A percentile compares a stretch with the other conserved stretches of the same genome.
These are phyloP conservation scores for Meteorus cinctellus DNA, from an alignment of 2,888 invertebrate genomes.

Conservation along the genomic window DNA sequence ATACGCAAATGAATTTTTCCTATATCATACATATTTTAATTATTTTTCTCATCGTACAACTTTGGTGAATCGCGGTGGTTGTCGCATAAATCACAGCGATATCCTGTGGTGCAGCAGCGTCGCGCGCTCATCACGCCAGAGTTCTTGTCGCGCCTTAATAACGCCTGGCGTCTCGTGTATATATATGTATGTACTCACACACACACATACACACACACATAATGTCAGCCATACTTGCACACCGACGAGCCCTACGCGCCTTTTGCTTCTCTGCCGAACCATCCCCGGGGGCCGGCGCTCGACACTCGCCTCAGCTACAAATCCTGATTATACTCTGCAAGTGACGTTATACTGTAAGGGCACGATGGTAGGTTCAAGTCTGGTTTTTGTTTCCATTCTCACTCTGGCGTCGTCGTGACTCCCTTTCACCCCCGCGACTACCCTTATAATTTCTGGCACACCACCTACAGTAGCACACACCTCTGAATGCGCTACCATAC, in stretches of 20 bases:
- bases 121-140: conserved; percentile 71
- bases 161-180: conserved; percentile 65
- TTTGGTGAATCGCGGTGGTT: conserved; percentile 13
- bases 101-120: conserved; percentile 70
- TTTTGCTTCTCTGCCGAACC: conserved; percentile 47
- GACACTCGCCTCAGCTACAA: conserved; percentile 68
- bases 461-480: neutral
- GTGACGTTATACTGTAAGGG: conserved; percentile 72
- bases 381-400: conserved; percentile 71
- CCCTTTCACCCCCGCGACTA: conserved; percentile 32
- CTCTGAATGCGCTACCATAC: neutral
- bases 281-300: conserved; percentile 43
- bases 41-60: conserved; percentile 7
- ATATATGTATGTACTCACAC: conserved; percentile 49
- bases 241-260: conserved; percentile 43
- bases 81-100: conserved; percentile 47
- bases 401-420: conserved; percentile 48
- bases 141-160: conserved; percentile 74
- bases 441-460: conserved; percentile 37
- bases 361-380: conserved; percentile 68
- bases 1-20: neutral
- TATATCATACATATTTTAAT: conserved; percentile 12
- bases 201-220: conserved; percentile 36
- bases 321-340: conserved; percentile 75
- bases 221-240: conserved; percentile 40